These are phyloP conservation scores for Tenthredo notha DNA, from an alignment of 2,888 invertebrate species.

Conservation along the genomic window DNA sequence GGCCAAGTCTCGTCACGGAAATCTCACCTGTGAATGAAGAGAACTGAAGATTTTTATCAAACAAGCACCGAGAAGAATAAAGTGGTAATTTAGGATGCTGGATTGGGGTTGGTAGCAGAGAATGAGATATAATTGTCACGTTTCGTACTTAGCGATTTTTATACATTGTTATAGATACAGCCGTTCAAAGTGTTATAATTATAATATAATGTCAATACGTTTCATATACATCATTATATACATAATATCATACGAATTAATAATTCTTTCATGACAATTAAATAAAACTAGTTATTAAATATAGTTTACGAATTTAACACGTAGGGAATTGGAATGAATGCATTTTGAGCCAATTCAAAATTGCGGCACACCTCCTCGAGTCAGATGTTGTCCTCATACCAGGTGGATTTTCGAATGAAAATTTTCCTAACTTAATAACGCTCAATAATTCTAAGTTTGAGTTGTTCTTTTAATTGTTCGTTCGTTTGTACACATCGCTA, in stretches of 20 bases:
- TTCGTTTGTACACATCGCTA: no score
- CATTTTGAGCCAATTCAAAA: no score
- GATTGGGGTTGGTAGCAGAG: not conserved
- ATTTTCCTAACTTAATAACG: no score
- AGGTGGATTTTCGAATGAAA: no score
- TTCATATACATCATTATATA: not conserved
- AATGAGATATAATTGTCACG: not conserved
- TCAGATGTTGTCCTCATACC: no score
- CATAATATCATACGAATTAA: no score
- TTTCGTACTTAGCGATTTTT: not conserved
- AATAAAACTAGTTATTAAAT: not conserved
- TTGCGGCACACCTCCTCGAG: no score
- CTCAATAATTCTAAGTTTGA: no score
- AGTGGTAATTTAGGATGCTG: not conserved
- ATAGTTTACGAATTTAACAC: not conserved
- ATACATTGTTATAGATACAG: not conserved
- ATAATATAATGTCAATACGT: not conserved
- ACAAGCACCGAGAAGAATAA: not conserved
- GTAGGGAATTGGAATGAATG: no score
- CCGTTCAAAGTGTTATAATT: not conserved
- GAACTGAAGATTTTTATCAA: not conserved
- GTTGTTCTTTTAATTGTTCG: no score
- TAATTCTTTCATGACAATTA: not conserved
- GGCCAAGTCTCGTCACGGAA: slow-evolving; percentile 65
- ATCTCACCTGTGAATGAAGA: slow-evolving; percentile 71